Evolutionary conservation across 2,797 vertebrate species (phyloP).

Genomic region (Nyctalus aviator): DNA sequence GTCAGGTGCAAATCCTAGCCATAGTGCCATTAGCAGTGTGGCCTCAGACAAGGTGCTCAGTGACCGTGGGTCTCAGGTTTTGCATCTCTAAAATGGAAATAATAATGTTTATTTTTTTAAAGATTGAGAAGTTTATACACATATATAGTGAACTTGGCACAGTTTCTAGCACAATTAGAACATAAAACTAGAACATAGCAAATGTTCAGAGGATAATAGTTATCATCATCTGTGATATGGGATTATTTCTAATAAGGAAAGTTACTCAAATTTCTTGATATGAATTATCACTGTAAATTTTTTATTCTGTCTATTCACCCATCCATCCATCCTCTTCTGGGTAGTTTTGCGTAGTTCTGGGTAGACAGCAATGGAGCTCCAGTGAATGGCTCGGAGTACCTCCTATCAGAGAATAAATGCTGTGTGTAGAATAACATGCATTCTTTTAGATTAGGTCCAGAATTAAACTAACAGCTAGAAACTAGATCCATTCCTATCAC

Average conservation of each 20-base stretch:
- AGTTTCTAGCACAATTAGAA: slow-evolving; percentile 20
- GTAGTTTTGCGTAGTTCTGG: not conserved
- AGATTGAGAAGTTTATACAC: not conserved
- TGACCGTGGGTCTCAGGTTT: not conserved
- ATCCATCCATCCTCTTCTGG: not conserved
- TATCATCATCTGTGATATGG: not conserved
- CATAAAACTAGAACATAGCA: not conserved
- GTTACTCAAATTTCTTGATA: not conserved
- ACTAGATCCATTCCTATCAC: not conserved
- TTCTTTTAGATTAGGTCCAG: not conserved
- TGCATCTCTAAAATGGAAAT: slow-evolving; percentile 4
- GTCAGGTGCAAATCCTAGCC: not conserved
- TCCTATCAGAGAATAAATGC: not conserved
- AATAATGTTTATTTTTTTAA: not conserved
- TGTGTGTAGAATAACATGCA: not conserved
- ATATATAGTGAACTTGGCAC: not conserved
- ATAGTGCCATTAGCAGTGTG: not conserved
- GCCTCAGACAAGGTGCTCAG: not conserved
- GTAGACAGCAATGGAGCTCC: not conserved
- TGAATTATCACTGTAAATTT: not conserved
- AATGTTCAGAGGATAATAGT: not conserved
- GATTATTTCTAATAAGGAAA: slow-evolving; percentile 21
- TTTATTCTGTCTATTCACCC: not conserved
- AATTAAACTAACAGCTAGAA: not conserved
- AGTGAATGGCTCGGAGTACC: not conserved